phyloP scores from a whole-genome alignment of 2,797 vertebrate species.

The Sebastes jordani region DNA sequence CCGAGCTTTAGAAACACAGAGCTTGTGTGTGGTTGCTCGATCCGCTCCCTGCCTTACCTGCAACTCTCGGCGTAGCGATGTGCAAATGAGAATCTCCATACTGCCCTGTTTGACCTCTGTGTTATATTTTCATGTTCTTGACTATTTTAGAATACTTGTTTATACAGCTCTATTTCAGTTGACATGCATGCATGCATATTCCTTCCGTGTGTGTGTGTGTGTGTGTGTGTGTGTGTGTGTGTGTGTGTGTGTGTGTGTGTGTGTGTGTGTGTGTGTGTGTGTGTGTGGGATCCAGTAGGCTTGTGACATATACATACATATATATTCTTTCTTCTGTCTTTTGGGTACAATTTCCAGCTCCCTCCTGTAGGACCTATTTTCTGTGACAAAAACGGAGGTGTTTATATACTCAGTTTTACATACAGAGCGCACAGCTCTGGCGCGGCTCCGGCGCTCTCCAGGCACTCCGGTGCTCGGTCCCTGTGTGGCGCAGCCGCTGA shows the following conservation, averaged over 20 bases:
- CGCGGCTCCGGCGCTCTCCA: constrained; percentile 67
- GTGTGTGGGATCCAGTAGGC: constrained; percentile 19
- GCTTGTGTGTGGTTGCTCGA: constrained; percentile 54
- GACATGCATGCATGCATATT: constrained; percentile 80
- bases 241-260: neutral
- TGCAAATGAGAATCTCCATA: constrained; percentile 79
- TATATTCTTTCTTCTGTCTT: constrained; percentile 68
- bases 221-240: neutral
- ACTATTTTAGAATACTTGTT: constrained; percentile 82
- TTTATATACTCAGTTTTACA: constrained; percentile 83
- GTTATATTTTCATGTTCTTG: constrained; percentile 75
- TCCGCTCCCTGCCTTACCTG: constrained; percentile 64
- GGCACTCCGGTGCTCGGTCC: constrained; percentile 68
- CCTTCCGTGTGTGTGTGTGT: constrained; percentile 22
- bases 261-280: neutral
- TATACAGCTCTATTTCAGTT: constrained; percentile 76
- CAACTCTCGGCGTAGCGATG: constrained; percentile 50
- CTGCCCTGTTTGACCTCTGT: constrained; percentile 76
- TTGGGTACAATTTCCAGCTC: constrained; percentile 83
- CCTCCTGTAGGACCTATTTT: constrained; percentile 84
- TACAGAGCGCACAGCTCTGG: constrained; percentile 71
- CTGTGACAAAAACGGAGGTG: constrained; percentile 78
- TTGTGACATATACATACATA: constrained; percentile 33
- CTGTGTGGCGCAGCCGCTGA: constrained; percentile 80
- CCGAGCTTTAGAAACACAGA: constrained; percentile 65